Conservation (phyloP, 2,113 vertebrate genomes). For the Xenopus borealis region DNA sequence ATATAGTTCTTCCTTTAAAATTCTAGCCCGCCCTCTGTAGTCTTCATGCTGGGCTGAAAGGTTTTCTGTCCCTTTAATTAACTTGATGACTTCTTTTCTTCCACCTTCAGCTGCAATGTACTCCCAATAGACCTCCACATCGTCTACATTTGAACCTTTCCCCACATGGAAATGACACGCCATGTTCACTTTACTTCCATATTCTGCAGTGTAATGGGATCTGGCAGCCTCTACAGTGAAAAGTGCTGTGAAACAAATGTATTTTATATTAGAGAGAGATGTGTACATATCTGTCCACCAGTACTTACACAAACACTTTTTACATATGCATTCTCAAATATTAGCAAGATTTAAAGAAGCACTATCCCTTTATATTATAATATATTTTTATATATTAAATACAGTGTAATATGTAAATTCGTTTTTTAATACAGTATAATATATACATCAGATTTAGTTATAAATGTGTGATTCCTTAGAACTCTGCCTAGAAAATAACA, state of each 20-base stretch:
- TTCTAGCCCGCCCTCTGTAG: constrained; percentile 62
- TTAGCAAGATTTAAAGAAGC: too few species aligned
- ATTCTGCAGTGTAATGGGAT: constrained; percentile 59
- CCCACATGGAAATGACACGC: constrained; percentile 76
- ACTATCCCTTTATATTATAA: too few species aligned
- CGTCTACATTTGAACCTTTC: constrained; percentile 39
- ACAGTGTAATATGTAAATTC: too few species aligned
- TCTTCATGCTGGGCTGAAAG: constrained; percentile 49
- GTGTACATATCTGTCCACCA: too few species aligned
- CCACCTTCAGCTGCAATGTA: constrained; percentile 44
- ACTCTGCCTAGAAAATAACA: too few species aligned
- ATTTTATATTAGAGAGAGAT: too few species aligned
- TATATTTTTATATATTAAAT: too few species aligned
- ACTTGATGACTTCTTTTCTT: constrained; percentile 61
- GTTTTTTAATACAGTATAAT: too few species aligned
- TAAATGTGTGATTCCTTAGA: too few species aligned
- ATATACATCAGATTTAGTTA: too few species aligned
- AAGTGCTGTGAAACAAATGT: constrained; percentile 62
- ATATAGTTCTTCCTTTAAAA: constrained; percentile 68
- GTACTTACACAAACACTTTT: too few species aligned
- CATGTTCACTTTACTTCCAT: constrained; percentile 69
- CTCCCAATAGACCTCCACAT: constrained; percentile 75
- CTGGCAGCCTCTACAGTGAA: constrained; percentile 72
- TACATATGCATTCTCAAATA: too few species aligned
- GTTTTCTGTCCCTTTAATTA: constrained; percentile 60